These are phyloP conservation scores for Zelostemma sp. DNA, from an alignment of 1,140 invertebrate species.

Conservation along the genomic window DNA sequence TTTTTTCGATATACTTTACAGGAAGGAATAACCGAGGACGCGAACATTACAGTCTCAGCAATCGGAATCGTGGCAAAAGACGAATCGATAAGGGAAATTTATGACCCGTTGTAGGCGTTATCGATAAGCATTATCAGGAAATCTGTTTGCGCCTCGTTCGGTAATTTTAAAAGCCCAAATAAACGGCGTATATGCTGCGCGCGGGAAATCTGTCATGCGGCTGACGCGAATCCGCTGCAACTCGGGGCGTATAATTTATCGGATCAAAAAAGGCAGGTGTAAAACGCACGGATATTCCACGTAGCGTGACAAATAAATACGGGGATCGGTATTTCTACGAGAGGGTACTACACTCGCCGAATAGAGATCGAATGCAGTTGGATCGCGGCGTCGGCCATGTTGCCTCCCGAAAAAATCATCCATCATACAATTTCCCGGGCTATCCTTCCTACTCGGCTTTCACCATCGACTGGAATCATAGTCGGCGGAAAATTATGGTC, in stretches of 20 bases:
- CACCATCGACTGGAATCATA: conserved; percentile 12
- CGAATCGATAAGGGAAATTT: conserved; percentile 44
- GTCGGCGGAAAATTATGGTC: conserved; percentile 4
- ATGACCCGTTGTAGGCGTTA: conserved; percentile 35
- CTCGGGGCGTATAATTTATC: conserved; percentile 65
- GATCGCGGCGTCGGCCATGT: conserved; percentile 17
- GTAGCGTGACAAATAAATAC: conserved; percentile 65
- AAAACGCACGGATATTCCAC: conserved; percentile 62
- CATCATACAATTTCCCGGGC: conserved; percentile 20
- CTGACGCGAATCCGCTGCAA: conserved; percentile 58
- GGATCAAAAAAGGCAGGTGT: conserved; percentile 67
- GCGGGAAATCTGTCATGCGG: conserved; percentile 56
- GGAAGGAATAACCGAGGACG: not conserved
- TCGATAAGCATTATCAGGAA: conserved; percentile 51
- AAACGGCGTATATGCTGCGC: conserved; percentile 44
- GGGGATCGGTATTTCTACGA: conserved; percentile 49
- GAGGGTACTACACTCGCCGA: conserved; percentile 29
- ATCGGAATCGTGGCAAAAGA: conserved; percentile 25
- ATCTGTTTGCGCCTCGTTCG: conserved; percentile 50
- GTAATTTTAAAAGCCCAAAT: conserved; percentile 52
- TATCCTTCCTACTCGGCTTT: conserved; percentile 9
- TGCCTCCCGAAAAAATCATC: conserved; percentile 24
- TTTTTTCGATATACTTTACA: no score
- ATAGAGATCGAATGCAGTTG: conserved; percentile 42
- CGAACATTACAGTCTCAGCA: conserved; percentile 3